Percentiles rank a stretch among this genome's conserved stretches.
Conservation (phyloP, 92 coral and sea anemone genomes). For the Epizoanthus illoricatus region DNA sequence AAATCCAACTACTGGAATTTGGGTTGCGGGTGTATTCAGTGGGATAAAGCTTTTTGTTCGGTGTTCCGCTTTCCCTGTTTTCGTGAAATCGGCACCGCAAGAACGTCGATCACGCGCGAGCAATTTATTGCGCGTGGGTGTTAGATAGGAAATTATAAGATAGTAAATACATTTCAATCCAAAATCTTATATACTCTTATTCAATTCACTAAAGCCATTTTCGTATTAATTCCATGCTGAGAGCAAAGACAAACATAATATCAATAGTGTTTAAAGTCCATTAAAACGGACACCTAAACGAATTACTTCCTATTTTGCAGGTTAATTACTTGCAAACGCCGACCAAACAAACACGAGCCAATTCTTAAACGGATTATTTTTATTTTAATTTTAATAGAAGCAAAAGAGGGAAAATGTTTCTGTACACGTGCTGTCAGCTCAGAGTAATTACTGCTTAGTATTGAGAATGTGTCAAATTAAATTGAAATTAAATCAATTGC, state of each 20-base stretch:
- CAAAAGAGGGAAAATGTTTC: slow-evolving; percentile 11
- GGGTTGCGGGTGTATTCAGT: background rate
- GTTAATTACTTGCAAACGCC: slow-evolving; percentile 27
- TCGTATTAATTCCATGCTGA: slow-evolving; percentile 42
- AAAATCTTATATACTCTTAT: slow-evolving; percentile 33
- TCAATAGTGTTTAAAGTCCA: slow-evolving; percentile 34
- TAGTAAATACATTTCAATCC: slow-evolving; percentile 37
- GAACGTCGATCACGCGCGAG: background rate
- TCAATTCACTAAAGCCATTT: slow-evolving; percentile 37
- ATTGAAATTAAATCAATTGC: slow-evolving; percentile 34
- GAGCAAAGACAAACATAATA: slow-evolving; percentile 40
- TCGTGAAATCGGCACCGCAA: slow-evolving; percentile 9
- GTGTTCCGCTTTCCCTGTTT: background rate
- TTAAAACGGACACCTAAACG: slow-evolving; percentile 32
- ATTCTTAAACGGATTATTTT: slow-evolving; percentile 19
- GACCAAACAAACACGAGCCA: slow-evolving; percentile 32
- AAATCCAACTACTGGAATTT: slow-evolving; percentile 32
- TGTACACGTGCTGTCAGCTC: slow-evolving; percentile 18
- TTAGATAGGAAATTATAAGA: background rate
- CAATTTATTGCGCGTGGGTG: slow-evolving; percentile 29
- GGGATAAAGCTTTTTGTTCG: background rate
- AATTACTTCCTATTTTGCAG: slow-evolving; percentile 24
- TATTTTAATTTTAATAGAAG: slow-evolving; percentile 27
- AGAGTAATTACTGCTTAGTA: slow-evolving; percentile 22
- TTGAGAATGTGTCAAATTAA: slow-evolving; percentile 41